These are phyloP conservation scores for Xyrauchen texanus DNA, from an alignment of 2,113 vertebrate species.

Conservation along the genomic window DNA sequence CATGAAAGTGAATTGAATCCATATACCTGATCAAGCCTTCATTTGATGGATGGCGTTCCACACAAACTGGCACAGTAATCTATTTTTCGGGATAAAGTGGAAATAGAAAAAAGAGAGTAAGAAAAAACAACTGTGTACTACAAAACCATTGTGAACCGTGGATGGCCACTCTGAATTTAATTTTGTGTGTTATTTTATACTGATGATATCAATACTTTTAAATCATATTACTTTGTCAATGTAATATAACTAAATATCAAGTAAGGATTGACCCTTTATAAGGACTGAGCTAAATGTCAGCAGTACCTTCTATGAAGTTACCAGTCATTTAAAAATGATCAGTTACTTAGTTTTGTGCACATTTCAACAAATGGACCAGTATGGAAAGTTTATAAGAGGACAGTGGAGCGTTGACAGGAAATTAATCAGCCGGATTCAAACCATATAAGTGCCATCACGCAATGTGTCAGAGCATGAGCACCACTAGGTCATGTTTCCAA, in stretches of 20 bases:
- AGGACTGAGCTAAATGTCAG: no score
- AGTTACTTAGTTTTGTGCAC: no score
- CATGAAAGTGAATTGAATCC: slow-evolving; percentile 43
- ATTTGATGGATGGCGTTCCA: slow-evolving; percentile 49
- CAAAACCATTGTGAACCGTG: slow-evolving; percentile 17
- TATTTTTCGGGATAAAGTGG: slow-evolving; percentile 35
- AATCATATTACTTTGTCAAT: no score
- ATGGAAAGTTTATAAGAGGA: not conserved
- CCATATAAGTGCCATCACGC: not conserved
- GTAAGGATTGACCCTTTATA: no score
- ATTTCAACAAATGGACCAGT: no score
- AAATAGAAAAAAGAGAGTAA: slow-evolving; percentile 12
- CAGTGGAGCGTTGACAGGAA: not conserved
- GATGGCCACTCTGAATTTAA: no score
- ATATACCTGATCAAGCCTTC: slow-evolving; percentile 46
- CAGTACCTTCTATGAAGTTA: no score
- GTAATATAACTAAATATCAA: no score
- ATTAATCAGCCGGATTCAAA: not conserved
- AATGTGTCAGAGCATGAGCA: not conserved
- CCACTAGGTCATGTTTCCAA: no score
- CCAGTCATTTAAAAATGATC: no score
- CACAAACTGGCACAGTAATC: slow-evolving; percentile 41
- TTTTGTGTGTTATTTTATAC: no score
- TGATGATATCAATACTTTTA: no score
- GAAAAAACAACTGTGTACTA: not conserved